Evolutionary conservation across 2,888 invertebrate species (phyloP), one percentile per base, ranked within the genome.

Genomic region (Chaitophorus viminalis): DNA sequence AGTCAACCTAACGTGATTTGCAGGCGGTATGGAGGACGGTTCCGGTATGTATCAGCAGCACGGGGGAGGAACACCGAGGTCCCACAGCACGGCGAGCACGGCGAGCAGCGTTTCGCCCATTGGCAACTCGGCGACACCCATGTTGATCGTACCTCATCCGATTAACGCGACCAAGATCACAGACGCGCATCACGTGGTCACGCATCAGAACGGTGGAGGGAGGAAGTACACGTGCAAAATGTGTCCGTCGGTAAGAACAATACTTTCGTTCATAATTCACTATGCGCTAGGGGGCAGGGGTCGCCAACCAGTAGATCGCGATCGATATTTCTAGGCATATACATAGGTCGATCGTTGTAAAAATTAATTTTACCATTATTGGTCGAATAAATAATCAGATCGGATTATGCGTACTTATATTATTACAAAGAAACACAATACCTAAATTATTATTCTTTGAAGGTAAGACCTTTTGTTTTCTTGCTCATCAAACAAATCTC

Each of bases 151-250:
- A 29, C 97, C 97, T 9, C 97, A 97, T 91, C 97, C 97, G 31
- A 94, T 96, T 91, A 92, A 91, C 89, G 92, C 92, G 82, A 90
- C 90, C 65, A 90, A 90, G 82, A 90, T 90, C 89, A 90, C 91
- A 79, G 91, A 91, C 89, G 90, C 91, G 90, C 91, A 90, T 91
- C 90, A 90, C 91, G 90, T 92, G 91, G 89, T 91, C 91, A 91
- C 92, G 90, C 87, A 87, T 65, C 90, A 91, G 90, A 90, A 90
- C 88, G 91, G 90, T 76, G 90, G 90, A 70, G 91, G 91, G 52
- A 92, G 97, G 91, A 98, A 97, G 92, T 98, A 97, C 92, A 97
- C 97, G 92, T 97, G 97, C 94, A 98, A 98, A 93, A 98, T 98
- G 97, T 97, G 97, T 92, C 97, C 97, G 90, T 97, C 98, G 97